Conservation (phyloP, 2,113 vertebrate species). For the Varanus komodoensis region DNA sequence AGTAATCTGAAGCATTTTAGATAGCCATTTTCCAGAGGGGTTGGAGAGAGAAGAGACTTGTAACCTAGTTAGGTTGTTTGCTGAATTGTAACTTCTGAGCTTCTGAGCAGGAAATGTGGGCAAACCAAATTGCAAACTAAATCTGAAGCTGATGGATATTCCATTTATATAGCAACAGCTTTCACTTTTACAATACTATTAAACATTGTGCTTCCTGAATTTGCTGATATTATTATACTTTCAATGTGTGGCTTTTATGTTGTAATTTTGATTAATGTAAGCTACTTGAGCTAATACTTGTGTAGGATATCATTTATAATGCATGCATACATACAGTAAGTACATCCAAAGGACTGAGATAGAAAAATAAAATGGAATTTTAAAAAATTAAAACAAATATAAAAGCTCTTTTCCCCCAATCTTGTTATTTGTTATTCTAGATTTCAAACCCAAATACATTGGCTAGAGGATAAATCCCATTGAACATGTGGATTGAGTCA, state of each 20-base stretch:
- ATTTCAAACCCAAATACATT: background rate
- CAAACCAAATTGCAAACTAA: background rate
- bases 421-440: background rate
- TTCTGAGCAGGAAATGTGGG: background rate
- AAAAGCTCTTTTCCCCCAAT: background rate
- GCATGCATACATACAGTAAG: background rate
- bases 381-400: background rate
- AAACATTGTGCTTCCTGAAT: background rate
- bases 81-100: background rate
- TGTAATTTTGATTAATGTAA: background rate
- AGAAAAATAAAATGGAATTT: background rate
- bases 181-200: background rate
- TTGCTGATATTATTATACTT: background rate
- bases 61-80: accelerated
- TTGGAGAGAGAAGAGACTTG: background rate
- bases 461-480: background rate
- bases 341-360: background rate
- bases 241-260: background rate
- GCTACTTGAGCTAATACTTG: too few species aligned
- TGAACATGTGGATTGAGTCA: background rate
- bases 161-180: accelerated
- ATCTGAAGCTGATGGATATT: background rate
- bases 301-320: background rate
- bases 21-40: background rate
- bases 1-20: background rate